Evolutionary conservation across 2,888 invertebrate species (phyloP).

Genomic region (Chymomyza fuscimana): DNA sequence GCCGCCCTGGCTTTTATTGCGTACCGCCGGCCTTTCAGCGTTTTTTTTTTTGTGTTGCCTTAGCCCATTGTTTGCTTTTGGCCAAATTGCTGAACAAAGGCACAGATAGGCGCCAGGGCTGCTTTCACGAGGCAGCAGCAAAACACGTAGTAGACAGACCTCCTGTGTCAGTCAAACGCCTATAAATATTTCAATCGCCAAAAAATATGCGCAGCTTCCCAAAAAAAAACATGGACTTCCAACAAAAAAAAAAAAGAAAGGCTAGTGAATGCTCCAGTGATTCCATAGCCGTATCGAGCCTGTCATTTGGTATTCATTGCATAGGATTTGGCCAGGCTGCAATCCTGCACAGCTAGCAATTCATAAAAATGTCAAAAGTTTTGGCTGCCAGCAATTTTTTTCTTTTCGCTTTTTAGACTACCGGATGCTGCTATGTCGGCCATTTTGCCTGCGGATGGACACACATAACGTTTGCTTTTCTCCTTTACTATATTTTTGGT

Average conservation of each 20-base stretch:
- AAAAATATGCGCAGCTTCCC: slow-evolving; percentile 6
- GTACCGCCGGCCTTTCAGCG: slow-evolving; percentile 28
- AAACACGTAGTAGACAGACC: too few relatives aligned
- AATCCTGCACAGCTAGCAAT: slow-evolving; percentile 13
- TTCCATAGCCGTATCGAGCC: slow-evolving; percentile 17
- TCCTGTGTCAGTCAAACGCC: background rate
- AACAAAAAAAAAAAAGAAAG: slow-evolving; percentile 3
- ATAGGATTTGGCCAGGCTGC: slow-evolving; percentile 20
- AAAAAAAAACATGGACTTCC: background rate
- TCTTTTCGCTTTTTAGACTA: background rate
- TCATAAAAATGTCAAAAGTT: slow-evolving; percentile 52
- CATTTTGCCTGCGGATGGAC: slow-evolving; percentile 15
- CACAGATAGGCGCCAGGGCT: slow-evolving; percentile 66
- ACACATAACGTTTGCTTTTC: slow-evolving; percentile 9
- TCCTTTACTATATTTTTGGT: slow-evolving; percentile 12
- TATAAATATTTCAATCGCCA: slow-evolving; percentile 52
- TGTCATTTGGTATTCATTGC: slow-evolving; percentile 27
- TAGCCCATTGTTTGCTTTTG: slow-evolving; percentile 46
- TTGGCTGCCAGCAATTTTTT: slow-evolving; percentile 5
- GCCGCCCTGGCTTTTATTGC: slow-evolving; percentile 63
- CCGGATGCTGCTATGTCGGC: slow-evolving; percentile 29
- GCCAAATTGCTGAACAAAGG: slow-evolving; percentile 59
- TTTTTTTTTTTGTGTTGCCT: slow-evolving; percentile 9
- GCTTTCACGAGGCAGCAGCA: slow-evolving; percentile 9
- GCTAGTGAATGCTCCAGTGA: background rate